Base-by-base conservation (phyloP, 2,888 invertebrate species). In the Lithophane ornitopus region DNA sequence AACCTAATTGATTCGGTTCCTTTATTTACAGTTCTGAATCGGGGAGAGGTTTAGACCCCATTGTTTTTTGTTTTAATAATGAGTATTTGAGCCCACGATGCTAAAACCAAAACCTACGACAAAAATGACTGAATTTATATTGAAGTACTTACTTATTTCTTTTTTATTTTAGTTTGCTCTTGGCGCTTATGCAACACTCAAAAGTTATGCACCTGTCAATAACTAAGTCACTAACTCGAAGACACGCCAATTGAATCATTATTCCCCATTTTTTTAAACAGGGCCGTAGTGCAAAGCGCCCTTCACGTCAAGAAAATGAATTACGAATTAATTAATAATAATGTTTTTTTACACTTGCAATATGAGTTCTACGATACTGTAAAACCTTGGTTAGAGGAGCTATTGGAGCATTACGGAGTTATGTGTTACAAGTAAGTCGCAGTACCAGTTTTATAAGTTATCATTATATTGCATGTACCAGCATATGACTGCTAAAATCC, bases 311-410 rank as follows among this genome's bases (percentile, higher is more conserved):
- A 80, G 12, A 78, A 59, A 41, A 62, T 34, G 28, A 0, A 16
- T 0, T 86, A 77, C 22, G 0, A 0, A 0, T 0, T 0, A 2
- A 0, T 11, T 0, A 71, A 49, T 41, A 0, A 0, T 0, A 0
- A 3, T 7, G 85, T 81, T 39, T 0, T 7, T n/a, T 2, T 0
- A 0, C 0, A 0, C 9, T 73, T 86, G 3, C 0, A 0, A 0
- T 0, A 7, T 26, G 70, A n/a, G 1, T 26, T 14, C 0, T 76
- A 34, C 41, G 0, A 73, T 0, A 77, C 84, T n/a, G 81, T 78
- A 0, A 88, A 89, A 70, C 86, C 82, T 14, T 87, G 88, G 85
- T 39, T 87, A 11, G 88, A 89, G 56, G 81, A 81, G 41, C 44
- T 89, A 14, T 22, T 89, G 16, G 88, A 88, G n/a, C 76, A 88